Evolutionary conservation across 2,888 invertebrate species (phyloP), one percentile per base, ranked within the genome.

Genomic region (Troides oblongomaculatus): DNA sequence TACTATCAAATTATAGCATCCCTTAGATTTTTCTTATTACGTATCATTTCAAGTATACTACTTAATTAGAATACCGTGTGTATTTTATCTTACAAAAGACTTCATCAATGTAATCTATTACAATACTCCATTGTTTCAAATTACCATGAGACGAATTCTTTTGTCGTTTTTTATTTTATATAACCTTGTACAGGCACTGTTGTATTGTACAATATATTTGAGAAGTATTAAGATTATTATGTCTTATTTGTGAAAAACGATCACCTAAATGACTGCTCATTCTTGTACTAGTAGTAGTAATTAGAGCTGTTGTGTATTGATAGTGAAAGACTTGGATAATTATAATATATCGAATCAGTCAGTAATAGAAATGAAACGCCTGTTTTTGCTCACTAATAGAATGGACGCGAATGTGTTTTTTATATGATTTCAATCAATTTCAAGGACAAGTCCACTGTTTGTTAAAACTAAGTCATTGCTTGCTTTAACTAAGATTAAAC

Each of bases 41-140:
- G 18, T 50, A 10, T 10, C 12, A 46, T 1, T 46, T 14, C 12
- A 46, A 6, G 46, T 46, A 14, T 50, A 17, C 5, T 50, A 14
- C 50, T 12, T 50, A 50, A 50, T 50, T 14, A 50, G 14, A 50
- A 18, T 17, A 50, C 50, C 1, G 14, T 50, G 14, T 50, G 53
- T 17, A 21, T 21, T 57, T 57, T 8, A 57, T 21, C n/a, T 36
- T 21, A 14, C 2, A 25, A 7, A 12, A 62, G 12, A 23, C 17
- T 43, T 56, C 23, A 56, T 67, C 64, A 46, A 70, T 67, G 60
- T 68, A 66, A 66, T 66, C 68, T 56, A 43, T 59, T 46, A 66
- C 62, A 66, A 66, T 62, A 62, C 39, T 17, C 62, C 39, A 66
- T 66, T 66, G 66, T 66, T 66, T 62, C 23, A 25, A 62, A 62